These are phyloP conservation scores for Macropus fuliginosus DNA, from an alignment of 2,797 vertebrate species.

Conservation along the genomic window DNA sequence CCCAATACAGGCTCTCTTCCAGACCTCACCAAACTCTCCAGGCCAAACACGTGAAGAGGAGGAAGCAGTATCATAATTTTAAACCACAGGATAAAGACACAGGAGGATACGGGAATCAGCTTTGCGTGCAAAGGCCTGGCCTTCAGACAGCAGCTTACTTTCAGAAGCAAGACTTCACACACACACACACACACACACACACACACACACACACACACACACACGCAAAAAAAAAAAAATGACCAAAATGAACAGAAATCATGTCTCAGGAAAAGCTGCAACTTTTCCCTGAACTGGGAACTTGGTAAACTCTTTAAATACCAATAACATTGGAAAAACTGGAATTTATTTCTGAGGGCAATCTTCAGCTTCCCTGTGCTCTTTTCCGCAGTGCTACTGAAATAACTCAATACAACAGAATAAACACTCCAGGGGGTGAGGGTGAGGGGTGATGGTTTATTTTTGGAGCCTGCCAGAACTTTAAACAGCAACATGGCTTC, in stretches of 20 bases:
- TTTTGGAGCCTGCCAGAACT: neutral
- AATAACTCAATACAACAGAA: neutral
- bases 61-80: conserved; percentile 87
- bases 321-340: neutral
- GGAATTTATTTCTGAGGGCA: neutral
- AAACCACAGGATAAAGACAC: conserved; percentile 87
- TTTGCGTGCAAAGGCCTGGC: conserved; percentile 63
- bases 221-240: neutral
- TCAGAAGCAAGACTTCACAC: conserved; percentile 41
- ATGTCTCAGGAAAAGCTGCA: neutral
- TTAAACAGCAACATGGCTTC: neutral
- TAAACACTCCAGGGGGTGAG: neutral
- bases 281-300: neutral
- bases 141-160: conserved; percentile 68
- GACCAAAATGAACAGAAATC: neutral
- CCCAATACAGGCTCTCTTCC: conserved; percentile 14
- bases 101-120: conserved; percentile 72
- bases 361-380: neutral
- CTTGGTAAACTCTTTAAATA: neutral
- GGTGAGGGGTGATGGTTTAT: neutral
- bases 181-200: too few species aligned
- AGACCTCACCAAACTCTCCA: conserved; percentile 54
- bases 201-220: too few species aligned
- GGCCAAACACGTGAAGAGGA: conserved; percentile 80
- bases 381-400: neutral